phyloP scores from a whole-genome alignment of 2,888 invertebrate genomes.

The Pseudolycoriella hygida region DNA sequence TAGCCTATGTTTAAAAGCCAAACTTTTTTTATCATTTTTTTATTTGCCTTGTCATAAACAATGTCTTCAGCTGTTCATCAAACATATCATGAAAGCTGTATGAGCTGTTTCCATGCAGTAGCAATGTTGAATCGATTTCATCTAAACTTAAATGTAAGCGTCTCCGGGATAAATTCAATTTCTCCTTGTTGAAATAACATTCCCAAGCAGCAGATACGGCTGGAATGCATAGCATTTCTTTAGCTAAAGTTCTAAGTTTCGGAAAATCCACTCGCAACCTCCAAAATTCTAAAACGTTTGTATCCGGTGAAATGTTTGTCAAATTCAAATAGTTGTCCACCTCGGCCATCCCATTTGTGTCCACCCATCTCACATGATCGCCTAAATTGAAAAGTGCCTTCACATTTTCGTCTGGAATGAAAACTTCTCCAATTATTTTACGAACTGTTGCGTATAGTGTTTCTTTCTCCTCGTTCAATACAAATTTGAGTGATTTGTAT shows the following conservation, averaged over 20 bases:
- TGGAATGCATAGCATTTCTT: constrained; percentile 5
- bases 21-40: too few species aligned
- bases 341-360: not conserved
- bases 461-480: constrained; percentile 1
- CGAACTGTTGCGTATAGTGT: not conserved
- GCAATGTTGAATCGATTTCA: not conserved
- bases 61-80: too few species aligned
- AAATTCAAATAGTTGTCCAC: constrained; percentile 1
- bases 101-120: not conserved
- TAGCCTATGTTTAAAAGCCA: too few species aligned
- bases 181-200: not conserved
- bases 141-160: not conserved
- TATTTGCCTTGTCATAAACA: too few species aligned
- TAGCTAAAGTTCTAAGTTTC: constrained; percentile 2
- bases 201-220: not conserved
- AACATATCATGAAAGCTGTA: too few species aligned
- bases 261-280: constrained; percentile 2
- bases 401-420: not conserved
- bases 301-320: not conserved
- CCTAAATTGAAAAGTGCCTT: not conserved
- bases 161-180: not conserved
- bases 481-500: constrained; percentile 5
- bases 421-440: not conserved
- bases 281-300: constrained; percentile 5
- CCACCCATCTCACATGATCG: not conserved